A percentile compares a stretch with the other conserved stretches of the same genome.
phyloP scores from a whole-genome alignment of 2,113 vertebrate species.

The Noturus placidus region DNA sequence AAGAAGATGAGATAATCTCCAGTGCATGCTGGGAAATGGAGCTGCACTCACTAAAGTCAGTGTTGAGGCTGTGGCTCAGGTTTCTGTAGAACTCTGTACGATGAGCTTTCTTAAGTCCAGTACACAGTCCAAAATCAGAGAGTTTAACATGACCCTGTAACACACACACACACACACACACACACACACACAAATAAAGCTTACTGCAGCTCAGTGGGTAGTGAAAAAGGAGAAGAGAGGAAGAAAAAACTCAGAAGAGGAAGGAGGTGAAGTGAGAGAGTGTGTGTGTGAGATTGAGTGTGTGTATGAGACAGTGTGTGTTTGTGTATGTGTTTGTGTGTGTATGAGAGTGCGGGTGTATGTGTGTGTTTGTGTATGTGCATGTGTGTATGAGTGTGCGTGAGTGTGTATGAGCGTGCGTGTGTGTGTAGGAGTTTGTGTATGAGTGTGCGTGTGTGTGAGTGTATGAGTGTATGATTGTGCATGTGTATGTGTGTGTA shows the following conservation, averaged over 20 bases:
- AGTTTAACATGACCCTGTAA: slow-evolving; percentile 84
- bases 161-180: slow-evolving; percentile 40
- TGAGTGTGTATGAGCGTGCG: too few relatives aligned
- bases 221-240: background rate
- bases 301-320: background rate
- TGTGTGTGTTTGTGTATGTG: background rate
- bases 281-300: background rate
- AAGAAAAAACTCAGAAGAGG: slow-evolving; percentile 36
- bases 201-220: background rate
- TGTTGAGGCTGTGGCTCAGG: slow-evolving; percentile 82
- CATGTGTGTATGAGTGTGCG: background rate
- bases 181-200: slow-evolving; percentile 3
- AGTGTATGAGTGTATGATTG: too few relatives aligned
- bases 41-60: slow-evolving; percentile 82
- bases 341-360: background rate
- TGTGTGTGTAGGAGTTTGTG: too few relatives aligned
- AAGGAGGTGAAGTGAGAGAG: slow-evolving; percentile 6
- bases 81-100: slow-evolving; percentile 87
- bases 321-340: too few relatives aligned
- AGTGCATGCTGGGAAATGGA: slow-evolving; percentile 1
- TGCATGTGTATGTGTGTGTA: too few relatives aligned
- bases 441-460: too few relatives aligned
- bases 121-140: slow-evolving; percentile 88
- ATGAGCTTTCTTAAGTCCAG: slow-evolving; percentile 86
- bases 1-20: too few relatives aligned